Base-by-base conservation (phyloP, 1,140 invertebrate genomes). In the Proctacanthus coquilletti region DNA sequence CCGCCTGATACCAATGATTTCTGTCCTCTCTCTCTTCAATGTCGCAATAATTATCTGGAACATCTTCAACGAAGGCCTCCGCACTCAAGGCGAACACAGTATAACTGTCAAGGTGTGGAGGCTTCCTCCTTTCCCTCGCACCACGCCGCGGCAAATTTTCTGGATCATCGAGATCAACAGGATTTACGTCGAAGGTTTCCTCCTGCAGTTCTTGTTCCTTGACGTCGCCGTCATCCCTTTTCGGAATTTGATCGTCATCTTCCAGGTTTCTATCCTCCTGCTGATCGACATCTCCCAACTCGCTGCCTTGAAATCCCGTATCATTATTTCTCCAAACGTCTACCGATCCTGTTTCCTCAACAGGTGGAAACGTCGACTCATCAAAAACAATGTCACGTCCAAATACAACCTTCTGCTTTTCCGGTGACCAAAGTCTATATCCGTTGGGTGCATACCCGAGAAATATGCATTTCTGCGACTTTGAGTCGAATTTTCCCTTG, bases 401-500 rank as follows among this genome's bases (percentile, higher is more conserved):
- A 33, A 33, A 8, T 9, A 33, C 14, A 6, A 33, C 5, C 14
- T 33, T 33, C 6, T 15, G 6, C 31, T 33, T 33, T 33, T 33
- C 31, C 13, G 34, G n/a, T 38, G 46, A 27, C 43, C 44, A 54
- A 3, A 56, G 34, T 25, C 50, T 35, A 34, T 56, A 56, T 20
- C 50, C 48, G 18, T 38, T 43, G 10, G 44, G 38, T 13, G 45
- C 23, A 23, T 54, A 52, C 19, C 47, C 43, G n/a, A 50, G 29
- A 36, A 50, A 41, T 5, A 41, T 43, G 13, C 19, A 33, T 21
- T 38, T 40, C 15, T 40, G 37, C 21, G 40, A 21, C 39, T 44
- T 33, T 15, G 31, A 14, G 6, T 33, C 31, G 10, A 33, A 33
- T 14, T 33, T 33, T 14, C 6, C 17, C 43, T 36, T 38, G n/a